These are phyloP conservation scores for Molossus alvarezi DNA, from an alignment of 2,797 vertebrate genomes.

Conservation along the genomic window DNA sequence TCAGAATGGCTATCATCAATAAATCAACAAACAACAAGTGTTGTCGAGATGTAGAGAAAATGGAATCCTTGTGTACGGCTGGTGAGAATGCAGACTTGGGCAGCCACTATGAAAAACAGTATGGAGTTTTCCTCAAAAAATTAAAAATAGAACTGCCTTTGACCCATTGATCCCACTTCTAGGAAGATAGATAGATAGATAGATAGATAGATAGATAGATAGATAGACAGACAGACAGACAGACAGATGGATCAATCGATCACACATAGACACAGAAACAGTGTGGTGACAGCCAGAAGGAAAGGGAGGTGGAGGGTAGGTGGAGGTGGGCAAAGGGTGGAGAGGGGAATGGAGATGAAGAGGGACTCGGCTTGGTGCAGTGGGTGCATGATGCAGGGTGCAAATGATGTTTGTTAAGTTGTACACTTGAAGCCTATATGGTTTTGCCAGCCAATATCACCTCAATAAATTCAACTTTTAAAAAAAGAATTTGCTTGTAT, in stretches of 20 bases:
- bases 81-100: not conserved
- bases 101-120: not conserved
- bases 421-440: not conserved
- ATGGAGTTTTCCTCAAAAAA: not conserved
- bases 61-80: not conserved
- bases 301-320: not conserved
- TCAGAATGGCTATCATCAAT: not conserved
- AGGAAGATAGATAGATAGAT: not conserved
- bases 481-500: not conserved
- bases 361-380: not conserved
- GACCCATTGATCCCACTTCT: not conserved
- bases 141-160: not conserved
- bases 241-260: no score
- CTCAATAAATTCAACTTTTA: not conserved
- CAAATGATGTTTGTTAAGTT: not conserved
- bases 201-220: no score
- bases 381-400: not conserved
- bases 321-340: not conserved
- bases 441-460: not conserved
- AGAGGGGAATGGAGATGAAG: not conserved
- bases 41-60: not conserved
- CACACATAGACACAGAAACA: not conserved
- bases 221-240: no score
- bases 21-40: no score
- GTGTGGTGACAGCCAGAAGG: not conserved